Evolutionary conservation across 2,797 vertebrate species (phyloP), one percentile per base, ranked within the genome.

Genomic region (Oreochromis mossambicus): DNA sequence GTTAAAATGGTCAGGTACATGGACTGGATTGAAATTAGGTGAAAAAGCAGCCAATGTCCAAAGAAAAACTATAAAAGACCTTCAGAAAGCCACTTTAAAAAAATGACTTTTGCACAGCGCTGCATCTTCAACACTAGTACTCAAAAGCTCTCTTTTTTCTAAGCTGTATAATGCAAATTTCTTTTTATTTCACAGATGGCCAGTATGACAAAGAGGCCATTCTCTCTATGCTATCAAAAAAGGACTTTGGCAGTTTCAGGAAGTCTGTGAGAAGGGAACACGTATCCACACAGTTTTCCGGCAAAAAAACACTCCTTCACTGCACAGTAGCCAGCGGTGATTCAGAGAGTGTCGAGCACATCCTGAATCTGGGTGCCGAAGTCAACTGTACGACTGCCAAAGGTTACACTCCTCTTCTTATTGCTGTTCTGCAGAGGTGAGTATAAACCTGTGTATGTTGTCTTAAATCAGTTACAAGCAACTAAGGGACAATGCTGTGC

Each of bases 401-500:
- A 9, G 96, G 97, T 78, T 97, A 96, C 93, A 97, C 96, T 0
- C 97, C 97, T 0, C 96, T 98, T 79, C 95, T 97, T 9, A 13
- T 97, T 2, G 96, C 97, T 1, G 89, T 96, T 63, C 94, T 97
- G 17, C 83, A 95, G 54, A 95, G 95, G 95, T 96, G 21, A 50
- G 91, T 92, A 77, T 51, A 19, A 73, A 19, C 61, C 9, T 17
- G 5, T 26, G 38, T 70, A 10, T 46, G 8, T 70, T 56, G 48
- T 21, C 29, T n/a, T 17, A 21, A 26, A 11, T 15, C 1, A n/a
- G 4, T 50, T 66, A 21, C 2, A 75, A 51, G 29, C 29, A 51
- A 29, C 51, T 63, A n/a, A 82, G 56, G 6, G 10, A 58, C 50
- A 78, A 8, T 4, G 68, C 34, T 19, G n/a, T 46, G 48, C 24